These are phyloP conservation scores for Augochlora pura DNA, from an alignment of 1,140 invertebrate genomes.

Conservation along the genomic window DNA sequence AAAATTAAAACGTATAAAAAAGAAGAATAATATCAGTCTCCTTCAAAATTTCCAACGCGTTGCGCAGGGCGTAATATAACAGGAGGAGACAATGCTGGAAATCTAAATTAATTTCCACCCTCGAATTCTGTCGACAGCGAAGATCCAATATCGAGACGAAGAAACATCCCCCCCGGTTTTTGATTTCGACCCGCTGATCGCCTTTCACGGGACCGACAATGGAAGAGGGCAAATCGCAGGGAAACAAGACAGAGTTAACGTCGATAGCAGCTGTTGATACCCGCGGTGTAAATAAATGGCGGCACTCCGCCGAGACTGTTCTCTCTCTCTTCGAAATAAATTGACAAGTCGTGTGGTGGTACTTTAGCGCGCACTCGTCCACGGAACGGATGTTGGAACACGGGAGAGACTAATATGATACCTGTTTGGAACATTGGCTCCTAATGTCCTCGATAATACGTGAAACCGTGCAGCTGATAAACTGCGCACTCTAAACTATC, in stretches of 20 bases:
- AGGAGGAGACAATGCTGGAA: neutral
- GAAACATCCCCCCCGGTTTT: conserved; percentile 32
- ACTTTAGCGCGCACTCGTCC: neutral
- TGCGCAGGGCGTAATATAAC: neutral
- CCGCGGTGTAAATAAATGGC: conserved; percentile 64
- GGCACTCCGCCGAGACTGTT: conserved; percentile 39
- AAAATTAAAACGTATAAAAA: too few relatives aligned
- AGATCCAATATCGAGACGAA: conserved; percentile 25
- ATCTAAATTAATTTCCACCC: conserved; percentile 27
- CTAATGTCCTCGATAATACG: too few relatives aligned
- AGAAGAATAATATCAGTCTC: too few relatives aligned
- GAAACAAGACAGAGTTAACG: conserved; percentile 62
- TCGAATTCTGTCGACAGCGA: neutral
- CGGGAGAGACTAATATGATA: neutral
- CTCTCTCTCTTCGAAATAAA: conserved; percentile 36
- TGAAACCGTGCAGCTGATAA: too few relatives aligned
- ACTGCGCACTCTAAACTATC: too few relatives aligned
- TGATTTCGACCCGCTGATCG: conserved; percentile 31
- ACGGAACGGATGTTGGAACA: neutral
- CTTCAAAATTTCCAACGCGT: neutral
- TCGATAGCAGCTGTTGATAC: conserved; percentile 65
- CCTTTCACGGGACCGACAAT: conserved; percentile 27
- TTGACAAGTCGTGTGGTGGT: conserved; percentile 29
- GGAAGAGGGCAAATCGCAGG: neutral
- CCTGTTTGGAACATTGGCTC: too few relatives aligned